Conservation (phyloP, 2,888 invertebrate species). For the Candidula unifasciata region DNA sequence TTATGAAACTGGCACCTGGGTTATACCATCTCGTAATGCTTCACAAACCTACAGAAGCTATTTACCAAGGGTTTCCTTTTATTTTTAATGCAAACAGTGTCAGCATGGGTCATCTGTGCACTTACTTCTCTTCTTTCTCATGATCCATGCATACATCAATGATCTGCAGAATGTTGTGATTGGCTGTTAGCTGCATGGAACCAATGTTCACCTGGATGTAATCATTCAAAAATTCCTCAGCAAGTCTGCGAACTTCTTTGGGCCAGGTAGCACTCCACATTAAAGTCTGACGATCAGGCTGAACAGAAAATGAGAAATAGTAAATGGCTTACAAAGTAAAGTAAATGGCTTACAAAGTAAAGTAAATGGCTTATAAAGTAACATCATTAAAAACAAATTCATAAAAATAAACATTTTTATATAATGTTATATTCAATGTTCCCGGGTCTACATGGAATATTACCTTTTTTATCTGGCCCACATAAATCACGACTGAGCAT, state of each 20-base stretch:
- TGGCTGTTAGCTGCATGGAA: slow-evolving; percentile 92
- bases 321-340: neutral
- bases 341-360: neutral
- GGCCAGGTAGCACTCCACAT: slow-evolving; percentile 99
- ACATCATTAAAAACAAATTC: neutral
- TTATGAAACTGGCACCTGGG: too few species aligned
- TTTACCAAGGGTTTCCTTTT: too few species aligned
- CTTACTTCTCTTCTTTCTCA: slow-evolving; percentile 91
- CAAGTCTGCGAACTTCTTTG: slow-evolving; percentile 94
- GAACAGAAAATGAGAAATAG: neutral
- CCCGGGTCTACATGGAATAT: too few species aligned
- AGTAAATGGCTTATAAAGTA: neutral
- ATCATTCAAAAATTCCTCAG: slow-evolving; percentile 96
- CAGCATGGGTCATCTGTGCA: slow-evolving; percentile 1
- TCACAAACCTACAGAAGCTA: too few species aligned
- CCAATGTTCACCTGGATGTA: slow-evolving; percentile 98
- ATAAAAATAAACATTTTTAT: neutral
- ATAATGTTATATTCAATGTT: too few species aligned
- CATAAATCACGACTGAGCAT: too few species aligned
- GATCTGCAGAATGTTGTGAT: slow-evolving; percentile 97
- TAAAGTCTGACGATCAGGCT: slow-evolving; percentile 92
- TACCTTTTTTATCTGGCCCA: too few species aligned
- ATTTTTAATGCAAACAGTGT: too few species aligned
- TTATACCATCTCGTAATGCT: too few species aligned
- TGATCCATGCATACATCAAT: slow-evolving; percentile 96